phyloP scores from a whole-genome alignment of 2,888 invertebrate genomes.

The Phortica magna region DNA sequence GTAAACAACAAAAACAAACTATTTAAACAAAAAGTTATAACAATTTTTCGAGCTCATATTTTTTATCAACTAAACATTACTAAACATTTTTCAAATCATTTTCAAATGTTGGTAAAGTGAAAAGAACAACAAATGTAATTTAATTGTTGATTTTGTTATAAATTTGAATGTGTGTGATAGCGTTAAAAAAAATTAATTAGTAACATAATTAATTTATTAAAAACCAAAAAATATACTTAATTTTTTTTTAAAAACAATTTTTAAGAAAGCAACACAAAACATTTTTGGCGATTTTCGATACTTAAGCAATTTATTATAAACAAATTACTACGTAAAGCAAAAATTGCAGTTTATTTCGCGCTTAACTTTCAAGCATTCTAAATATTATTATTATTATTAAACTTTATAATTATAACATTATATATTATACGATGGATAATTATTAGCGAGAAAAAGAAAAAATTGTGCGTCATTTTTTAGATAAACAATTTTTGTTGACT shows the following conservation, averaged over 20 bases:
- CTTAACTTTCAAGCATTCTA: constrained; percentile 9
- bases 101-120: constrained; percentile 62
- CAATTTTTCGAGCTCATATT: too few species aligned
- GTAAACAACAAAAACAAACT: constrained; percentile 36
- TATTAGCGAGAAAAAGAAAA: constrained; percentile 45
- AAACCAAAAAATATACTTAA: neutral
- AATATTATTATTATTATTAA: constrained; percentile 10
- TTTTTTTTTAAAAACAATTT: constrained; percentile 17
- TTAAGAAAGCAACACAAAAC: constrained; percentile 43
- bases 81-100: constrained; percentile 53
- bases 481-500: constrained; percentile 67
- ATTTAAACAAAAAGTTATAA: constrained; percentile 42
- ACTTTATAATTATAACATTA: neutral
- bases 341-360: neutral
- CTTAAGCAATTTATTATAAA: constrained; percentile 50
- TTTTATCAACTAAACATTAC: too few species aligned
- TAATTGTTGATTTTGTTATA: constrained; percentile 58
- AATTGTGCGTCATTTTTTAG: constrained; percentile 35
- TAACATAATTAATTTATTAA: constrained; percentile 33
- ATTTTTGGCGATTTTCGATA: constrained; percentile 37
- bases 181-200: constrained; percentile 45
- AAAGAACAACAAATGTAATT: constrained; percentile 37
- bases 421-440: constrained; percentile 14
- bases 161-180: constrained; percentile 57
- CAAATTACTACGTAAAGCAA: neutral